A percentile compares a stretch with the other conserved stretches of the same genome.
These are phyloP conservation scores for Dicyrtomina minuta DNA, from an alignment of 2,888 invertebrate genomes.

Conservation along the genomic window DNA sequence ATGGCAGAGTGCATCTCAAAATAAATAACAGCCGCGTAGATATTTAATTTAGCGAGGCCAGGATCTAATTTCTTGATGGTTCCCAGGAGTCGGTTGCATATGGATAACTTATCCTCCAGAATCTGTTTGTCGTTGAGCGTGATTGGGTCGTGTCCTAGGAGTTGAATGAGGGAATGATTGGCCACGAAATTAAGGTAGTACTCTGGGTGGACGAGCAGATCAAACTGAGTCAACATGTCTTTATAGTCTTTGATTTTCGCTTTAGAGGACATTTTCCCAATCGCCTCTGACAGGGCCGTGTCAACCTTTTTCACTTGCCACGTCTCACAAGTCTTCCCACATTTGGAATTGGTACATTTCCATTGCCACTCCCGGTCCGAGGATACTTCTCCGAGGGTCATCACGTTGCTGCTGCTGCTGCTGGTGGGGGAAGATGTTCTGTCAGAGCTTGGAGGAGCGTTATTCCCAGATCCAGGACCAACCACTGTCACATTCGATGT, in stretches of 20 bases:
- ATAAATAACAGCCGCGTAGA: conserved; percentile 76
- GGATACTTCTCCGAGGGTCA: conserved; percentile 11
- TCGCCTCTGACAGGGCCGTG: conserved; percentile 47
- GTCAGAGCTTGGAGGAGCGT: not conserved
- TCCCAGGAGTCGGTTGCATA: conserved; percentile 56
- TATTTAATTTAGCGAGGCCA: conserved; percentile 60
- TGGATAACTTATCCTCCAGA: conserved; percentile 48
- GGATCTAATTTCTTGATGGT: conserved; percentile 56
- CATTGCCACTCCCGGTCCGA: conserved; percentile 41
- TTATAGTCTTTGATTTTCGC: conserved; percentile 55
- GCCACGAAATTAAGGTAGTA: conserved; percentile 81
- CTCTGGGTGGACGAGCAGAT: conserved; percentile 75
- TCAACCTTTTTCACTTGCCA: conserved; percentile 53
- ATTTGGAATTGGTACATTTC: conserved; percentile 47
- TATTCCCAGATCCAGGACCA: too few species aligned
- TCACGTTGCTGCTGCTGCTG: not conserved
- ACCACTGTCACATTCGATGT: too few species aligned
- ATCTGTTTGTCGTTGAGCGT: conserved; percentile 55
- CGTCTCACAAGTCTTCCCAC: conserved; percentile 45
- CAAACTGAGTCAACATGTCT: conserved; percentile 68
- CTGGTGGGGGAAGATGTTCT: not conserved
- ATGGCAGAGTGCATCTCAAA: conserved; percentile 64
- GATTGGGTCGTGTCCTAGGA: conserved; percentile 71
- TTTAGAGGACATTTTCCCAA: conserved; percentile 40
- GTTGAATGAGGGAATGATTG: conserved; percentile 77